Percentiles rank a stretch among this genome's conserved stretches.
Conservation (phyloP, 2,113 vertebrate species). For the Alligator mississippiensis region DNA sequence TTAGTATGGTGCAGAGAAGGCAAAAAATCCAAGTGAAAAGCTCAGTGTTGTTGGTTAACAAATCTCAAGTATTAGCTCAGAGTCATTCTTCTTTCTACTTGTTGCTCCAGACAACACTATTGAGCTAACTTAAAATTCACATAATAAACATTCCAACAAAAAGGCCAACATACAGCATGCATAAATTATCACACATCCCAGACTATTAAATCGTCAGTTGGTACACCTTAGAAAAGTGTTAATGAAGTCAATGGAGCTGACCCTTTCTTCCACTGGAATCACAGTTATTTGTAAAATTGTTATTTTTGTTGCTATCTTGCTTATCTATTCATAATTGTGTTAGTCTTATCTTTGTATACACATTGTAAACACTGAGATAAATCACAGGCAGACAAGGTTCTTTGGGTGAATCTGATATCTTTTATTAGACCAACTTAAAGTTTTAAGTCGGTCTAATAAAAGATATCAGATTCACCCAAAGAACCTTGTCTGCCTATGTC, state of each 20-base stretch:
- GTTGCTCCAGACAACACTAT: background rate
- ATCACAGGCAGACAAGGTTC: no score
- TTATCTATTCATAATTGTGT: background rate
- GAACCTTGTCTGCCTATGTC: no score
- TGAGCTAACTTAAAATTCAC: background rate
- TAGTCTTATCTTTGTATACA: background rate
- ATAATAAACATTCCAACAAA: background rate
- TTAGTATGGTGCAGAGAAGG: background rate
- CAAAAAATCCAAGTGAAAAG: background rate
- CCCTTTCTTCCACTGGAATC: background rate
- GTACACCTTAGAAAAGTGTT: background rate
- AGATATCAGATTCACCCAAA: no score
- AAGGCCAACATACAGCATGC: background rate
- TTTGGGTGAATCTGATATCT: no score
- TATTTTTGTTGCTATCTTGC: background rate
- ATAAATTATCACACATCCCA: background rate
- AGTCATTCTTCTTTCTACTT: background rate
- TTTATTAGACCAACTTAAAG: no score
- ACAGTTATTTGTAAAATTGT: background rate
- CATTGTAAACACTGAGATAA: background rate
- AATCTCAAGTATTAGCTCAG: background rate
- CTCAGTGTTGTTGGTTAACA: background rate
- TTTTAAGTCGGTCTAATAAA: no score
- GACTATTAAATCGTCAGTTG: background rate
- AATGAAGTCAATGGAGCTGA: background rate